phyloP scores from a whole-genome alignment of 2,113 vertebrate genomes.

The Microcebus tavaratra region DNA sequence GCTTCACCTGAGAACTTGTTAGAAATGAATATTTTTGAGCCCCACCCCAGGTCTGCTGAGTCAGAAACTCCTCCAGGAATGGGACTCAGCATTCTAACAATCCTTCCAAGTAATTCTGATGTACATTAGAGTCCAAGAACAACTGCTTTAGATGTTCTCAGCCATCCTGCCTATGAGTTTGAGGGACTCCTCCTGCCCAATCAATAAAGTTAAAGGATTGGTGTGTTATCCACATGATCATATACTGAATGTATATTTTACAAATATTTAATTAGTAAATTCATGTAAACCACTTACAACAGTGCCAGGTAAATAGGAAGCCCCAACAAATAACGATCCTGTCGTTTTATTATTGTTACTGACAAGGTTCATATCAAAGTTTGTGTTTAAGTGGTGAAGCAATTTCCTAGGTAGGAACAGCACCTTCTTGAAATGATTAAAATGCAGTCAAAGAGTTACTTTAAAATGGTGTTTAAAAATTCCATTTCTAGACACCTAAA shows the following conservation, averaged over 20 bases:
- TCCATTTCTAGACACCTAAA: not conserved
- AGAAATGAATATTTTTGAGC: not conserved
- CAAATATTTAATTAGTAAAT: not conserved
- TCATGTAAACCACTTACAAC: not conserved
- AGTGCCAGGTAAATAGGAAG: not conserved
- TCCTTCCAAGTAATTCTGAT: not conserved
- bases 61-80: not conserved
- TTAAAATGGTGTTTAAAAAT: not conserved
- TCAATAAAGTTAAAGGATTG: not conserved
- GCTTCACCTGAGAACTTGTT: not conserved
- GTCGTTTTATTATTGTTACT: not conserved
- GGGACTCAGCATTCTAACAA: not conserved
- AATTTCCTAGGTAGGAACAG: not conserved
- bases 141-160: not conserved
- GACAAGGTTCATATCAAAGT: not conserved
- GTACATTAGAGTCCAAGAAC: not conserved
- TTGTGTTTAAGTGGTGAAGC: not conserved
- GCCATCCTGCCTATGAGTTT: not conserved
- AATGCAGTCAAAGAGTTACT: not conserved
- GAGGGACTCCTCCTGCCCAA: not conserved
- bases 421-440: slow-evolving; percentile 30
- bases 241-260: not conserved
- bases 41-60: not conserved
- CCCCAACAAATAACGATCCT: not conserved
- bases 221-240: not conserved